A percentile compares a stretch with the other conserved stretches of the same genome.
phyloP scores from a whole-genome alignment of 92 coral and sea anemone genomes.

The Zoanthus gigantus region DNA sequence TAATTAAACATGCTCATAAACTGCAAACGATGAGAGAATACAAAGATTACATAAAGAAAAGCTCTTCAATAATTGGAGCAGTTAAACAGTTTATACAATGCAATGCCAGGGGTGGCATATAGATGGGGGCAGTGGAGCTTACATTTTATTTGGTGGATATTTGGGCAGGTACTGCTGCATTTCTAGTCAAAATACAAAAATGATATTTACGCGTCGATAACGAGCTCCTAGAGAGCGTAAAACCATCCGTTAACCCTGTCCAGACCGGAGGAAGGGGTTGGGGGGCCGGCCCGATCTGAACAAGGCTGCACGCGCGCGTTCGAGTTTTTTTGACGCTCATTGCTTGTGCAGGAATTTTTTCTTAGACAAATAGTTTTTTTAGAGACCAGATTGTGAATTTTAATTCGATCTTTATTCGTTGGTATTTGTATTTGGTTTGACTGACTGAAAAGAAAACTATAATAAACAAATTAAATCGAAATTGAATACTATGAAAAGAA shows the following conservation, averaged over 20 bases:
- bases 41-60: slow-evolving; percentile 10
- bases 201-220: slow-evolving; percentile 14
- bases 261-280: slow-evolving; percentile 15
- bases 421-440: slow-evolving; percentile 8
- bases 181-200: slow-evolving; percentile 12
- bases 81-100: slow-evolving; percentile 18
- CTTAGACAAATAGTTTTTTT: slow-evolving; percentile 14
- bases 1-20: slow-evolving; percentile 17
- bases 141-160: slow-evolving; percentile 15
- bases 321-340: slow-evolving; percentile 2
- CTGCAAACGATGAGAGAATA: slow-evolving; percentile 17
- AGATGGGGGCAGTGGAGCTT: slow-evolving; percentile 22
- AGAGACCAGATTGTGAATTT: slow-evolving; percentile 9
- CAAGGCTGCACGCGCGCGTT: background rate
- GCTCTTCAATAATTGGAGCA: slow-evolving; percentile 9
- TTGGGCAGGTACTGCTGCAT: slow-evolving; percentile 18
- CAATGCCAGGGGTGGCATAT: slow-evolving; percentile 17
- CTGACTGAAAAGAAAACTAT: background rate
- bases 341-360: slow-evolving; percentile 14
- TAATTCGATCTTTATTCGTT: slow-evolving; percentile 4
- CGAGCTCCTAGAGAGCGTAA: slow-evolving; percentile 10
- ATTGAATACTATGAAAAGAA: slow-evolving; percentile 4
- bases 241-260: slow-evolving; percentile 19
- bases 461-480: background rate
- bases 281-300: slow-evolving; percentile 20